A percentile compares a stretch with the other conserved stretches of the same genome.
Conservation (phyloP, 2,797 vertebrate species). For the Smutsia temminckii region DNA sequence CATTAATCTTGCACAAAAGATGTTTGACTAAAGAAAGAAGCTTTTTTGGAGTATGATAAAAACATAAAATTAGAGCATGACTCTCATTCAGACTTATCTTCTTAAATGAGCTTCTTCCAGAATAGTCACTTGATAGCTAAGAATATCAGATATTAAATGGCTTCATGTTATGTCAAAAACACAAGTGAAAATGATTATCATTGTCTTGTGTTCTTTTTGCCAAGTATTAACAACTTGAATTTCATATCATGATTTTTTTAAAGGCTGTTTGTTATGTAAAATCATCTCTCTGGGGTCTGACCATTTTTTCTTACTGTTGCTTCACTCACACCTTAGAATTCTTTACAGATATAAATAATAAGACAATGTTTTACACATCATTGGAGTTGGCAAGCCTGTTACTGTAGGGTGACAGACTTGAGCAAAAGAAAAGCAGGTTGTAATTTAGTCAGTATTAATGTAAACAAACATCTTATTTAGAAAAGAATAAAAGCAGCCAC, state of each 20-base stretch:
- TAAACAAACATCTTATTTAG: slow-evolving; percentile 64
- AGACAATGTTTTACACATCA: background rate
- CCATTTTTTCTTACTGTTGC: background rate
- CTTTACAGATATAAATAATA: slow-evolving; percentile 5
- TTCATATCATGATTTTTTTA: slow-evolving; percentile 1
- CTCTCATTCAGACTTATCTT: background rate
- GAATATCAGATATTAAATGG: background rate
- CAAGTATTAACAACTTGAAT: slow-evolving; percentile 1
- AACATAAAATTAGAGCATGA: background rate
- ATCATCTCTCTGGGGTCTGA: background rate
- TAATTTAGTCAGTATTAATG: slow-evolving; percentile 43
- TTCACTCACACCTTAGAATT: slow-evolving; percentile 23
- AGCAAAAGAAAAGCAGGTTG: slow-evolving; percentile 46
- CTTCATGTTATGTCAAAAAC: slow-evolving; percentile 13
- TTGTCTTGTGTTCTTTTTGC: background rate
- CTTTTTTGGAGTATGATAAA: background rate
- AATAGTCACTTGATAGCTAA: background rate
- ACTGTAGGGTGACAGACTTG: slow-evolving; percentile 19
- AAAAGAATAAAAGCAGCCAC: slow-evolving; percentile 25
- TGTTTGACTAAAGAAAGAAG: background rate
- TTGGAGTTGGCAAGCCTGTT: background rate
- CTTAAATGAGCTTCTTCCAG: slow-evolving; percentile 20
- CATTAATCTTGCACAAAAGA: background rate
- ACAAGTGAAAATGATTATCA: background rate
- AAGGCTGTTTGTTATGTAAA: slow-evolving; percentile 11